A percentile compares a stretch with the other conserved stretches of the same genome.
Evolutionary conservation across 2,797 vertebrate genomes (phyloP).

Genomic region (Squalus acanthias): DNA sequence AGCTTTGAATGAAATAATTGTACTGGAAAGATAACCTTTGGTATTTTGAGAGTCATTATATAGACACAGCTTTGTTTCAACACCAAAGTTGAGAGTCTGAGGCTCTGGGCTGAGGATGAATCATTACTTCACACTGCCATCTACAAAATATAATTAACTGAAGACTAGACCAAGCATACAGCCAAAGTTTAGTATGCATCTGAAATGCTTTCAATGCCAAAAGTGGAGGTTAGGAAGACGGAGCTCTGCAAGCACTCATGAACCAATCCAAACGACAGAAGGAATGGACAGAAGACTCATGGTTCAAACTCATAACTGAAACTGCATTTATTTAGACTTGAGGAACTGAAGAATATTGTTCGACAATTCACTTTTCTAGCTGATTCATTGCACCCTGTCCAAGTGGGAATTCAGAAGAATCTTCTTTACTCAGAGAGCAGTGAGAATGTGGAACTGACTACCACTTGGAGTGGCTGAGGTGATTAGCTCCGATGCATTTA

Average conservation of each 20-base stretch:
- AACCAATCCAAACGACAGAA: not conserved
- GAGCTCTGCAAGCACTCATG: not conserved
- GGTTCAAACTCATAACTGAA: not conserved
- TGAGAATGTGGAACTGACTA: too few species aligned
- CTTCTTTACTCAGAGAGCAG: too few species aligned
- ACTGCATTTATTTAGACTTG: not conserved
- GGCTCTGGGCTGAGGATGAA: not conserved
- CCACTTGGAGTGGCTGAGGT: too few species aligned
- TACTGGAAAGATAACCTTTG: not conserved
- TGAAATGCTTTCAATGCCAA: not conserved
- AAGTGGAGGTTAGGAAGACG: not conserved
- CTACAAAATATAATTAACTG: not conserved
- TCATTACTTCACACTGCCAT: not conserved
- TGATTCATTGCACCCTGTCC: not conserved
- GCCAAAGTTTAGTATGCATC: not conserved
- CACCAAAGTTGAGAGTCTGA: not conserved
- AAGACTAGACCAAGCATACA: not conserved
- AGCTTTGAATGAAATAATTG: not conserved
- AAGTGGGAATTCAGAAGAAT: not conserved
- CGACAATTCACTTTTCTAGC: not conserved
- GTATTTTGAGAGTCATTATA: not conserved
- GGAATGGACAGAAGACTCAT: too few species aligned
- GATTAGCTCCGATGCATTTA: not conserved
- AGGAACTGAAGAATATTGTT: not conserved
- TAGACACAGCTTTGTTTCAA: not conserved